These are phyloP conservation scores for Catocala nupta DNA, from an alignment of 2,888 invertebrate species.

Conservation along the genomic window DNA sequence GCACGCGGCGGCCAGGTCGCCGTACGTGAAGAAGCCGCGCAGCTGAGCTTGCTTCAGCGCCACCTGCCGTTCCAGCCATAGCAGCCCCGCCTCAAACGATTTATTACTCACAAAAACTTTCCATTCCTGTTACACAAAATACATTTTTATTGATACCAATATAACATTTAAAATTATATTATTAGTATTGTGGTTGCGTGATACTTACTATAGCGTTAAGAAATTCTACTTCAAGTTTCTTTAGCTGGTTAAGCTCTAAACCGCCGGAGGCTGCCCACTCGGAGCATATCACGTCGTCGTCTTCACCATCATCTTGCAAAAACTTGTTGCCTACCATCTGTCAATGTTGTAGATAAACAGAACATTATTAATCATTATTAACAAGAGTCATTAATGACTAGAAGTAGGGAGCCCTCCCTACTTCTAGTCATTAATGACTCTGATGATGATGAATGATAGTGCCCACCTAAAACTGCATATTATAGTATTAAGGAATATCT, in stretches of 20 bases:
- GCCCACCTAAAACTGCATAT: too few relatives aligned
- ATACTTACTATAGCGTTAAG: slow-evolving; percentile 94
- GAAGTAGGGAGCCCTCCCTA: too few relatives aligned
- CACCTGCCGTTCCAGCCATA: slow-evolving; percentile 90
- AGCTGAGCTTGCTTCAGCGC: slow-evolving; percentile 91
- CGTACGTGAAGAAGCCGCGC: slow-evolving; percentile 94
- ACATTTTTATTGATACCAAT: neutral
- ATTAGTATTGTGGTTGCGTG: neutral
- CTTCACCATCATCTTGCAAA: slow-evolving; percentile 96
- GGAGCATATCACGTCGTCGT: slow-evolving; percentile 95
- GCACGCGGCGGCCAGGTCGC: slow-evolving; percentile 90
- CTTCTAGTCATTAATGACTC: too few relatives aligned
- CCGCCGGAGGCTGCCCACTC: slow-evolving; percentile 97
- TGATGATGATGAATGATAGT: too few relatives aligned
- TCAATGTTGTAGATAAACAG: slow-evolving; percentile 7
- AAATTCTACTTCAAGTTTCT: slow-evolving; percentile 95
- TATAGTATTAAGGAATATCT: too few relatives aligned
- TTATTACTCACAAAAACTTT: slow-evolving; percentile 92
- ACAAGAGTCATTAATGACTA: too few relatives aligned
- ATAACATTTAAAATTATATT: neutral
- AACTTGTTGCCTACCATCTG: slow-evolving; percentile 99
- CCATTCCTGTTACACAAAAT: slow-evolving; percentile 90
- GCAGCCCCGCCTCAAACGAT: slow-evolving; percentile 91
- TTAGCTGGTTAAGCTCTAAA: slow-evolving; percentile 91
- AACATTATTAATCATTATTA: too few relatives aligned